Conservation (phyloP, 2,113 vertebrate genomes). For the Stercorarius parasiticus region DNA sequence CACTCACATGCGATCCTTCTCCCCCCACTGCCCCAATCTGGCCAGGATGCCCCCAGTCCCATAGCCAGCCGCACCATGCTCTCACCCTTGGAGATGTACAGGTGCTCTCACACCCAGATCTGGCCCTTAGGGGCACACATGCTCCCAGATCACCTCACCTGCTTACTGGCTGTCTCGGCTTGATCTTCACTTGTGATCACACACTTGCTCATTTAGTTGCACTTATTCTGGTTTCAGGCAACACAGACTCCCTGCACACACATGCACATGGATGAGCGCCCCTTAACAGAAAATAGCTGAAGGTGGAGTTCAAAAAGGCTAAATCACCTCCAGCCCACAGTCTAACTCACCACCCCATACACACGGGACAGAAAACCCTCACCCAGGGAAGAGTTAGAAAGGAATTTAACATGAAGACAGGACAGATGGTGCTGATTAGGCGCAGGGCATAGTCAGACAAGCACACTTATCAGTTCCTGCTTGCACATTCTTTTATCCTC, state of each 20-base stretch:
- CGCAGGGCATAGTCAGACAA: not conserved
- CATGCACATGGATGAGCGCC: rapidly evolving
- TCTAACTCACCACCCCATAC: rapidly evolving
- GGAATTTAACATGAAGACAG: not conserved
- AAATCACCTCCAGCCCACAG: too few relatives aligned
- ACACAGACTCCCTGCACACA: not conserved
- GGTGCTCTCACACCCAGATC: not conserved
- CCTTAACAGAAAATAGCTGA: not conserved
- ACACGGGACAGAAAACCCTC: not conserved
- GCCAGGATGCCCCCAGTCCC: too few relatives aligned
- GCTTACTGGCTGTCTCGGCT: rapidly evolving
- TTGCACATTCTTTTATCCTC: not conserved
- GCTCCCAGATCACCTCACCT: not conserved
- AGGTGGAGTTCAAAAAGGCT: not conserved
- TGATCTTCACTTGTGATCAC: not conserved
- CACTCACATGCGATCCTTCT: not conserved
- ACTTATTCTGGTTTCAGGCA: not conserved
- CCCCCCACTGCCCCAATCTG: too few relatives aligned
- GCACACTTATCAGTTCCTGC: not conserved
- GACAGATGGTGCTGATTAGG: not conserved
- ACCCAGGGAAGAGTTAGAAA: not conserved
- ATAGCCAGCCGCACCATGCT: not conserved
- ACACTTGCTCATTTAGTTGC: rapidly evolving
- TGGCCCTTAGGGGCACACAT: not conserved
- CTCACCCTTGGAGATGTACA: not conserved